phyloP scores from a whole-genome alignment of 2,888 invertebrate genomes.

The Drosophila austrosaltans region DNA sequence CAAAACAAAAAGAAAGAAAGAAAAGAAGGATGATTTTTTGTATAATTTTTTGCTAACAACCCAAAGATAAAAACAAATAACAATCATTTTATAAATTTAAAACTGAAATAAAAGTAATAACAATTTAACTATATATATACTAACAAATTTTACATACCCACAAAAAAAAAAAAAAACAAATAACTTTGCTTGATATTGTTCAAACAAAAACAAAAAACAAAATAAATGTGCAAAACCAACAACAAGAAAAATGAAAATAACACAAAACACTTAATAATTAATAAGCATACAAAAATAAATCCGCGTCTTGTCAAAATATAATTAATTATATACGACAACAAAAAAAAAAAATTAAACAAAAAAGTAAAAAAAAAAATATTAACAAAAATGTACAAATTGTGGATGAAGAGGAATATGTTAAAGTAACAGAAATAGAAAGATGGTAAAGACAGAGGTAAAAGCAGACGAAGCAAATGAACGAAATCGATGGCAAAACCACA shows the following conservation, averaged over 20 bases:
- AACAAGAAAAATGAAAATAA: conserved; percentile 31
- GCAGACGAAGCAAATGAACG: conserved; percentile 23
- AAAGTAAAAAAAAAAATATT: conserved; percentile 55
- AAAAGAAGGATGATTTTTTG: conserved; percentile 48
- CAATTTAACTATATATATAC: conserved; percentile 36
- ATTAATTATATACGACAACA: conserved; percentile 37
- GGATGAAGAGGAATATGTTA: conserved; percentile 46
- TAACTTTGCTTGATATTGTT: conserved; percentile 62
- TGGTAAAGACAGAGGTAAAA: conserved; percentile 35
- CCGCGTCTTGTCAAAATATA: conserved; percentile 74
- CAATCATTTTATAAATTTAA: conserved; percentile 54
- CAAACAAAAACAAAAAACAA: conserved; percentile 36
- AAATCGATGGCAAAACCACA: conserved; percentile 29
- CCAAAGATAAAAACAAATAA: conserved; percentile 61
- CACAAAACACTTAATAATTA: conserved; percentile 47
- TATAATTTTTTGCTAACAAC: conserved; percentile 73
- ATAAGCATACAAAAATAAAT: conserved; percentile 60
- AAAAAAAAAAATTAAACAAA: too few species aligned
- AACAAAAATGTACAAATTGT: conserved; percentile 74
- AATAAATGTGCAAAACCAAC: conserved; percentile 46
- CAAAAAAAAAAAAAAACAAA: conserved; percentile 28
- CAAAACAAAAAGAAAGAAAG: conserved; percentile 14
- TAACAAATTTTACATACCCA: conserved; percentile 67
- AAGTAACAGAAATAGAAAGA: conserved; percentile 12
- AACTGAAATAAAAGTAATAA: conserved; percentile 1